Conservation (phyloP, 2,888 invertebrate species). For the Meiosimyza platycephala region DNA sequence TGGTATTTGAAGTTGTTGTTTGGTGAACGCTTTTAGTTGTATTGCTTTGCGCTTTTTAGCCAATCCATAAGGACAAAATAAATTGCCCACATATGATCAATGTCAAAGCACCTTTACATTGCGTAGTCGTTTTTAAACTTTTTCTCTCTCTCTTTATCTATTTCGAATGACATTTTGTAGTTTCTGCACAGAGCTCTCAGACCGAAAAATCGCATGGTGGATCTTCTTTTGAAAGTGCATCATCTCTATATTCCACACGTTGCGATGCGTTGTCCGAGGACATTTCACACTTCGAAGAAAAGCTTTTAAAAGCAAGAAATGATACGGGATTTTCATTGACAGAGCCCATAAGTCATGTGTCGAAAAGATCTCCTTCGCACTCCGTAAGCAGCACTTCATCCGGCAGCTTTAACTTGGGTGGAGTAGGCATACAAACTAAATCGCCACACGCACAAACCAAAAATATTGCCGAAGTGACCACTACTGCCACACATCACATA, state of each 20-base stretch:
- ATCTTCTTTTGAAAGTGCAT: slow-evolving; percentile 89
- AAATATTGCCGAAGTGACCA: background rate
- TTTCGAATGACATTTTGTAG: slow-evolving; percentile 46
- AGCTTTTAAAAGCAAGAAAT: slow-evolving; percentile 19
- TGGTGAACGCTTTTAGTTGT: slow-evolving; percentile 57
- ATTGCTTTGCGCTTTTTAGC: slow-evolving; percentile 20
- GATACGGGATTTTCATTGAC: background rate
- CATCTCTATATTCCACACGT: slow-evolving; percentile 82
- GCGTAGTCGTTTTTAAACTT: too few species aligned
- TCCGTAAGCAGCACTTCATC: slow-evolving; percentile 72
- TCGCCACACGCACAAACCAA: slow-evolving; percentile 44
- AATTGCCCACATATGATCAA: too few species aligned
- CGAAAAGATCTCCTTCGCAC: slow-evolving; percentile 68
- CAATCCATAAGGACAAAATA: background rate
- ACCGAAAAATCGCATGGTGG: slow-evolving; percentile 76
- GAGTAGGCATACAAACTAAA: slow-evolving; percentile 57
- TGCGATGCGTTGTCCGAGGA: slow-evolving; percentile 77
- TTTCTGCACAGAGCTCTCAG: slow-evolving; percentile 67
- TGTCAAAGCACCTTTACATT: too few species aligned
- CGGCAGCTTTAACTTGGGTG: slow-evolving; percentile 69
- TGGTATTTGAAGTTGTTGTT: slow-evolving; percentile 66
- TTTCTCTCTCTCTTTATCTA: too few species aligned
- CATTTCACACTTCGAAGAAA: slow-evolving; percentile 69
- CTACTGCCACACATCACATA: background rate
- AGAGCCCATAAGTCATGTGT: slow-evolving; percentile 44